Conservation (phyloP, 1,140 invertebrate genomes). For the Bombus confusus region DNA sequence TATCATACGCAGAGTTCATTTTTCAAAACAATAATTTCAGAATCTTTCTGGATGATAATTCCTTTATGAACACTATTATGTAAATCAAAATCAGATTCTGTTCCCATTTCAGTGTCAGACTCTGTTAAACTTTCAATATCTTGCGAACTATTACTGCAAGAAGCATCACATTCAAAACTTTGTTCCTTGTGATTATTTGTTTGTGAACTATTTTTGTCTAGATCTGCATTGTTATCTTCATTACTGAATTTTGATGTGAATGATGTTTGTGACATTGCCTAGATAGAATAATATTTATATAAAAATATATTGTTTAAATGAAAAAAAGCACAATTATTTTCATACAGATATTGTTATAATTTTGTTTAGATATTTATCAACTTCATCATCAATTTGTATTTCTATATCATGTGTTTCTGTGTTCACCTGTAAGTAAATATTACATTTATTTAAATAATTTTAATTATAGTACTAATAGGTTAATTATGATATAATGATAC, state of each 20-base stretch:
- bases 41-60: constrained; percentile 72
- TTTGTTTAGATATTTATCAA: constrained; percentile 11
- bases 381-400: constrained; percentile 21
- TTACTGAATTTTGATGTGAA: constrained; percentile 30
- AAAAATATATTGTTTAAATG: constrained; percentile 13
- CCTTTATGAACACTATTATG: constrained; percentile 41
- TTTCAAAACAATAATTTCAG: constrained; percentile 71
- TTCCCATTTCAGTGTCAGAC: constrained; percentile 45
- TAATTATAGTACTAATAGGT: not conserved
- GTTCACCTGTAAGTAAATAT: constrained; percentile 24
- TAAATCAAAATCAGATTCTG: constrained; percentile 34
- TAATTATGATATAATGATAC: not conserved
- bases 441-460: not conserved
- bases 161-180: constrained; percentile 33
- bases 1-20: constrained; percentile 66
- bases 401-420: constrained; percentile 14
- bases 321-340: not conserved
- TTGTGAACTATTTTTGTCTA: constrained; percentile 25
- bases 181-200: constrained; percentile 33
- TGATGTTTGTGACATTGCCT: constrained; percentile 38
- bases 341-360: constrained; percentile 30
- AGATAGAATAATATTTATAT: constrained; percentile 23
- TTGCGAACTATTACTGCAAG: constrained; percentile 35
- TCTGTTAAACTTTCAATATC: constrained; percentile 32
- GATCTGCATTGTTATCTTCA: constrained; percentile 7